phyloP scores from a whole-genome alignment of 2,888 invertebrate genomes.

The Hylaea fasciaria region DNA sequence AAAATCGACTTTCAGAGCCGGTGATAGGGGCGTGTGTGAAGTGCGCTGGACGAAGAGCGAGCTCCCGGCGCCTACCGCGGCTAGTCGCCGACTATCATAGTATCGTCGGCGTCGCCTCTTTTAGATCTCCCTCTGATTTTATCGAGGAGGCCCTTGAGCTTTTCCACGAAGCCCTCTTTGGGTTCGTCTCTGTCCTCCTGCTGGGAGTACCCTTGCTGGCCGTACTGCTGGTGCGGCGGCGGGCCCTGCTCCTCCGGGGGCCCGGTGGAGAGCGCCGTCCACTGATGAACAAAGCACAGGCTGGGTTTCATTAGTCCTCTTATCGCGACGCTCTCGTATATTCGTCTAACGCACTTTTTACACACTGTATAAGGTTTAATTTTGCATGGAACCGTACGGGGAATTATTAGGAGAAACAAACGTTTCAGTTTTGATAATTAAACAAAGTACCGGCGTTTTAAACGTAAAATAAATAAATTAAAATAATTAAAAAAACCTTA shows the following conservation, averaged over 20 bases:
- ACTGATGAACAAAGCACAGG: slow-evolving; percentile 82
- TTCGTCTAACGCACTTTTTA: slow-evolving; percentile 81
- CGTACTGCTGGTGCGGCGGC: slow-evolving; percentile 31
- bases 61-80: slow-evolving; percentile 29
- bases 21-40: slow-evolving; percentile 44
- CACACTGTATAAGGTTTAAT: slow-evolving; percentile 45
- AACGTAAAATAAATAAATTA: too few relatives aligned
- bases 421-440: background rate
- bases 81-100: slow-evolving; percentile 49
- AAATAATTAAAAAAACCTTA: too few relatives aligned
- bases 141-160: slow-evolving; percentile 65
- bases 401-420: background rate
- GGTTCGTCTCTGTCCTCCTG: slow-evolving; percentile 45
- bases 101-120: slow-evolving; percentile 52
- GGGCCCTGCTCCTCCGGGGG: slow-evolving; percentile 24
- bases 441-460: too few relatives aligned
- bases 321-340: slow-evolving; percentile 72
- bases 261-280: slow-evolving; percentile 56
- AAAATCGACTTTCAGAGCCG: slow-evolving; percentile 60
- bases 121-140: slow-evolving; percentile 56
- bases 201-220: slow-evolving; percentile 26
- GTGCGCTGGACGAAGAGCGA: slow-evolving; percentile 76
- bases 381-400: slow-evolving; percentile 48
- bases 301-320: slow-evolving; percentile 81
- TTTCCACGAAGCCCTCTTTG: slow-evolving; percentile 57